phyloP scores from a whole-genome alignment of 2,797 vertebrate species.

The Cacajao melanocephalus region DNA sequence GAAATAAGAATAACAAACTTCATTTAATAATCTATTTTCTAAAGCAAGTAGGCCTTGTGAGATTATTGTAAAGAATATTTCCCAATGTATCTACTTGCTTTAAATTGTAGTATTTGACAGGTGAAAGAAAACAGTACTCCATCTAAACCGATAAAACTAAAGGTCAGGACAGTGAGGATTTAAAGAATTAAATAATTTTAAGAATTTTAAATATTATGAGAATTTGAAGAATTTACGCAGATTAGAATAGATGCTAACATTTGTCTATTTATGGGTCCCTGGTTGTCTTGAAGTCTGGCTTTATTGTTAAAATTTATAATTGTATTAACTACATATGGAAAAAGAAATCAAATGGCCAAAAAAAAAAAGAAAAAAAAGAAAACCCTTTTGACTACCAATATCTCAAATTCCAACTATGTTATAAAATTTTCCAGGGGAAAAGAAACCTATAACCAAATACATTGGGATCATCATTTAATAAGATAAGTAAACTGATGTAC shows the following conservation, averaged over 20 bases:
- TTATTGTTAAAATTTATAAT: neutral
- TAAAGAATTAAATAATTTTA: too few species aligned
- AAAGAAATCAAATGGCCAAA: neutral
- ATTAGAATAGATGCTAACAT: neutral
- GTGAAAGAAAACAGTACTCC: neutral
- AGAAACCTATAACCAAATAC: slow-evolving; percentile 20
- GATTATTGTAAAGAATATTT: neutral
- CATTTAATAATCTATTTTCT: neutral
- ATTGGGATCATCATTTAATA: neutral
- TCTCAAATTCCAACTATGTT: neutral
- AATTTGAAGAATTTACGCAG: neutral
- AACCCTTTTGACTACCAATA: neutral
- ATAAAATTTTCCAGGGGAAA: neutral
- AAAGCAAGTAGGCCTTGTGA: neutral
- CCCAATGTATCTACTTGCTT: neutral
- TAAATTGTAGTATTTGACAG: neutral
- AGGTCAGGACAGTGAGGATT: too few species aligned
- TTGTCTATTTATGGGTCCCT: neutral
- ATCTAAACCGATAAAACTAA: neutral
- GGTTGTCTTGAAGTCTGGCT: neutral
- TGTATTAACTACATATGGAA: neutral
- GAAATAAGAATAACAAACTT: neutral
- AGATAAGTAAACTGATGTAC: neutral
- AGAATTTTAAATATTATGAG: too few species aligned
- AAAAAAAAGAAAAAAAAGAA: neutral